These are phyloP conservation scores for Pseudois nayaur DNA, from an alignment of 2,113 vertebrate species.

Conservation along the genomic window DNA sequence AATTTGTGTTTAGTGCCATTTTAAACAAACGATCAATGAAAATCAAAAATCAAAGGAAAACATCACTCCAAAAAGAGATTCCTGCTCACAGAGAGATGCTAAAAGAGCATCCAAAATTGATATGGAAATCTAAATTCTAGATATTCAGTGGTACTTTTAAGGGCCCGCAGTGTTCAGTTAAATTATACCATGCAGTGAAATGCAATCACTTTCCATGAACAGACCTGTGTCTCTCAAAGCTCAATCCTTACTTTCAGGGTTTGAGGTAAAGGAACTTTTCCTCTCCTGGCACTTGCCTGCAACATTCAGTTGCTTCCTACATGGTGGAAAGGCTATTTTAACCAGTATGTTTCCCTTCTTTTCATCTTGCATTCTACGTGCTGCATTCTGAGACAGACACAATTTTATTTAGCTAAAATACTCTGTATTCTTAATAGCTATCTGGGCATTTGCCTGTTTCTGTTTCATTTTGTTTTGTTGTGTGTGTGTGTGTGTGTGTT, in stretches of 20 bases:
- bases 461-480: background rate
- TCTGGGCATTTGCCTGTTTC: background rate
- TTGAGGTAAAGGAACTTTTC: background rate
- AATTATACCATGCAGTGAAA: background rate
- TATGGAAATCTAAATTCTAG: background rate
- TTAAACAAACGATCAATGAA: conserved; percentile 5
- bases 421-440: background rate
- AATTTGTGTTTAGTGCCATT: background rate
- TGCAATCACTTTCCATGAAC: background rate
- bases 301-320: background rate
- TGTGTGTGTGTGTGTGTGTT: background rate
- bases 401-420: conserved; percentile 6
- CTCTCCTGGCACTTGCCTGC: background rate
- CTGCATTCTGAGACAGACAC: background rate
- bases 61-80: background rate
- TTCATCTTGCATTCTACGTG: background rate
- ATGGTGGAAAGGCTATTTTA: background rate
- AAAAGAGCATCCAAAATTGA: conserved; percentile 3
- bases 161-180: background rate
- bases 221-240: background rate
- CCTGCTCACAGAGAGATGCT: background rate
- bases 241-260: background rate
- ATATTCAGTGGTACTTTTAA: background rate
- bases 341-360: background rate
- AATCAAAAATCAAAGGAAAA: background rate